phyloP scores from a whole-genome alignment of 2,888 invertebrate species.

The Diachrysia chrysitis region DNA sequence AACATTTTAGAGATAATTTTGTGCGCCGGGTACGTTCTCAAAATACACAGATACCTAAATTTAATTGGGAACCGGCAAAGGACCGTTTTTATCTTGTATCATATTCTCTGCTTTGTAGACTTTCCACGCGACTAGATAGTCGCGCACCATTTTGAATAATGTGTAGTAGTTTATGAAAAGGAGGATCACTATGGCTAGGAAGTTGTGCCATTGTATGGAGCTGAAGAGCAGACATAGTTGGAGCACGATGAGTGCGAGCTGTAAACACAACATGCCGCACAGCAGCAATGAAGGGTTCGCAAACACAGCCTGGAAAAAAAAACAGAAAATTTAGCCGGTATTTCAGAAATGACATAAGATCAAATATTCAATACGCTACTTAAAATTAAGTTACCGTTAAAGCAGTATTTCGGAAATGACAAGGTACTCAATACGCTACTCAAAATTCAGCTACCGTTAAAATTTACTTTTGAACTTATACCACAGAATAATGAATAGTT shows the following conservation, averaged over 20 bases:
- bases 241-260: constrained; percentile 91
- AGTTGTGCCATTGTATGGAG: constrained; percentile 97
- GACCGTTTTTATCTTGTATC: constrained; percentile 90
- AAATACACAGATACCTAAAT: constrained; percentile 41
- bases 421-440: too few relatives aligned
- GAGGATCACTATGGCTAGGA: constrained; percentile 95
- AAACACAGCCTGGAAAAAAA: constrained; percentile 92
- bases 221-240: constrained; percentile 94
- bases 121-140: constrained; percentile 95
- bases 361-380: too few relatives aligned
- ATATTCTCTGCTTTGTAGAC: constrained; percentile 93
- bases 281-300: constrained; percentile 94
- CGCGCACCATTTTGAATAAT: constrained; percentile 96
- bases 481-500: too few relatives aligned
- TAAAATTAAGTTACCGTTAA: too few relatives aligned
- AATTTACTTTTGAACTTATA: too few relatives aligned
- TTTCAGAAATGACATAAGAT: neutral
- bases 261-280: constrained; percentile 92
- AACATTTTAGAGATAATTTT: constrained; percentile 44
- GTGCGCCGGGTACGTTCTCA: constrained; percentile 50
- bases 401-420: too few relatives aligned
- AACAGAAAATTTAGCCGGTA: constrained; percentile 2
- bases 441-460: too few relatives aligned
- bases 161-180: constrained; percentile 97
- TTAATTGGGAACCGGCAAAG: constrained; percentile 52